phyloP scores from a whole-genome alignment of 2,797 vertebrate species.

The Ceryle rudis region DNA sequence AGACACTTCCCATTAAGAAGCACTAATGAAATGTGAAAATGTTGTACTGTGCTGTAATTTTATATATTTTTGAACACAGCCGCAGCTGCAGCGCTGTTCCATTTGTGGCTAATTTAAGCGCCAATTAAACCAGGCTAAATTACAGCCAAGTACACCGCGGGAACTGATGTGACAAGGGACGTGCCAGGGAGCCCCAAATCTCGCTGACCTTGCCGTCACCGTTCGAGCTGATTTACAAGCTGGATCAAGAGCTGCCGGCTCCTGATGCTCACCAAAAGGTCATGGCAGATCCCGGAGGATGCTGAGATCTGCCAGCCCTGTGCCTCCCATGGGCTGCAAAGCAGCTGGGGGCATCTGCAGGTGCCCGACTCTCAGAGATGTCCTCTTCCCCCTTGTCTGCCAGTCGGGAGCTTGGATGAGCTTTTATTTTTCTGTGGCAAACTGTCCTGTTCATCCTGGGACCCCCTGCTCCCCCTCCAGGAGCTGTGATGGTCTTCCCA shows the following conservation, averaged over 20 bases:
- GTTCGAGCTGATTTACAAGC: background rate
- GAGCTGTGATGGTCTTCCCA: background rate
- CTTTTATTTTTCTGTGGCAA: background rate
- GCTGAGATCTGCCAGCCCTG: fast-evolving
- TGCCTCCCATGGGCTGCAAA: fast-evolving
- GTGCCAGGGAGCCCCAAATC: background rate
- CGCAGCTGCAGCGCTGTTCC: conserved; percentile 12
- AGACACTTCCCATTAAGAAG: conserved; percentile 53
- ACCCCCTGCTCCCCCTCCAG: fast-evolving
- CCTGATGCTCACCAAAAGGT: fast-evolving
- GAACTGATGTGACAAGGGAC: conserved; percentile 12
- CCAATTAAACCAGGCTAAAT: conserved; percentile 59
- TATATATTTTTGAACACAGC: conserved; percentile 1
- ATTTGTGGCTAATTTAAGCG: conserved; percentile 55
- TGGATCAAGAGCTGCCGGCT: background rate
- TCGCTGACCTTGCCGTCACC: background rate
- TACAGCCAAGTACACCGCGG: background rate
- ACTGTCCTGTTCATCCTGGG: background rate
- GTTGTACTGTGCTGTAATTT: conserved; percentile 49
- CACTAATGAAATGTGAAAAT: conserved; percentile 69
- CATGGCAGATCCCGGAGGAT: background rate
- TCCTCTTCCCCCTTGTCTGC: background rate
- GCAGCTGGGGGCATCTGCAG: background rate
- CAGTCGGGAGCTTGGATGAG: background rate
- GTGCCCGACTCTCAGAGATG: fast-evolving